A percentile compares a stretch with the other conserved stretches of the same genome.
phyloP scores from a whole-genome alignment of 2,888 invertebrate genomes.

The Onchidella celtica region DNA sequence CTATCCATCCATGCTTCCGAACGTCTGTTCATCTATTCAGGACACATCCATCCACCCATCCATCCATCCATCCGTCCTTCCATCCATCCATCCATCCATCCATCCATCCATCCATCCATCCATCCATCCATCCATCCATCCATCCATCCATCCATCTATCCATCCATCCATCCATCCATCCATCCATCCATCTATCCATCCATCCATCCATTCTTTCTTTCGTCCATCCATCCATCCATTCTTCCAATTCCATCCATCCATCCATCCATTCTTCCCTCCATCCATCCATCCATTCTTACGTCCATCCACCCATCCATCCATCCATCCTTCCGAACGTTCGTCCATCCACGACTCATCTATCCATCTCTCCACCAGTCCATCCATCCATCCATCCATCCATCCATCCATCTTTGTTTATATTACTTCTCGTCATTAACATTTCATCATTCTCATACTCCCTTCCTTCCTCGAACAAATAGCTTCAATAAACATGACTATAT shows the following conservation, averaged over 20 bases:
- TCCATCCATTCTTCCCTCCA: too few species aligned
- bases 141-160: not conserved
- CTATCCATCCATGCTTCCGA: not conserved
- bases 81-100: not conserved
- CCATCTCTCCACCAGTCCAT: too few species aligned
- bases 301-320: too few species aligned
- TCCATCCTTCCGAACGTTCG: too few species aligned
- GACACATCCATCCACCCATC: not conserved
- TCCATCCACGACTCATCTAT: too few species aligned
- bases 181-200: not conserved
- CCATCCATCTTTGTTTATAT: too few species aligned
- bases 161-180: not conserved
- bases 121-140: not conserved
- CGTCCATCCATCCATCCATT: too few species aligned
- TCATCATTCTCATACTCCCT: not conserved
- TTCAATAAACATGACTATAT: too few species aligned
- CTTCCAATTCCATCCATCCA: too few species aligned
- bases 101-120: not conserved
- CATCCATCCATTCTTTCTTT: not conserved
- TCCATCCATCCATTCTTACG: too few species aligned
- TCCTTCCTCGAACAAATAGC: not conserved
- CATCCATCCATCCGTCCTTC: not conserved
- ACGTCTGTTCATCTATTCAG: not conserved
- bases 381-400: too few species aligned
- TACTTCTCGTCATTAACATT: not conserved